These are phyloP conservation scores for Microplitis deprimator DNA, from an alignment of 2,888 invertebrate genomes.

Conservation along the genomic window DNA sequence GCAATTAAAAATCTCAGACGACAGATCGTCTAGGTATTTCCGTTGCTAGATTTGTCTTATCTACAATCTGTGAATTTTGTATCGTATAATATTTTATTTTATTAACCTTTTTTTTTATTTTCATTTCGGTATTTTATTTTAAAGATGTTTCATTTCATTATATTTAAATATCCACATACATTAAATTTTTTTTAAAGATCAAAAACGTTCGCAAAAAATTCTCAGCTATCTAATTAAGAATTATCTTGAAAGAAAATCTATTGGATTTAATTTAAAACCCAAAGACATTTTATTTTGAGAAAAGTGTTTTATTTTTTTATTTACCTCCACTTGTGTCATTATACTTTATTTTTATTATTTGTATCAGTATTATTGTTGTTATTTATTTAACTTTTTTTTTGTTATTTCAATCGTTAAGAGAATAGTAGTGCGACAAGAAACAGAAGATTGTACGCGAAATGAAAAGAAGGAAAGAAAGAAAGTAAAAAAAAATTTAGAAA, in stretches of 20 bases:
- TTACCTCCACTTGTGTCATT: background rate
- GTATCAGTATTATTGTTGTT: background rate
- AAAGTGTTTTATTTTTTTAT: background rate
- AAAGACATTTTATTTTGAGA: background rate
- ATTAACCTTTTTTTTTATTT: conserved; percentile 11
- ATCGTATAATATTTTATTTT: conserved; percentile 19
- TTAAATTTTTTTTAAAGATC: conserved; percentile 27
- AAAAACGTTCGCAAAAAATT: conserved; percentile 26
- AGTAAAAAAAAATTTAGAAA: conserved; percentile 45
- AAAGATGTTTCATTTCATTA: conserved; percentile 14
- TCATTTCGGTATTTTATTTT: background rate
- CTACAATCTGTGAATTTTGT: conserved; percentile 26
- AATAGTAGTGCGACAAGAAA: conserved; percentile 45
- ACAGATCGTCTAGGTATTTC: conserved; percentile 46
- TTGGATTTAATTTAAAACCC: conserved; percentile 4
- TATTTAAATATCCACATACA: background rate
- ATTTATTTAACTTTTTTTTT: conserved; percentile 7
- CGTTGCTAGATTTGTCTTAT: conserved; percentile 27
- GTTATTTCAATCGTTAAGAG: conserved; percentile 42
- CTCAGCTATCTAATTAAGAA: conserved; percentile 23
- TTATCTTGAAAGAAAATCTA: conserved; percentile 22
- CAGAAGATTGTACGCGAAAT: conserved; percentile 45
- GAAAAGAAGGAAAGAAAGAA: conserved; percentile 49
- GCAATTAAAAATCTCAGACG: conserved; percentile 51
- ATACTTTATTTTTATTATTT: conserved; percentile 5